Percentiles rank a stretch among this genome's conserved stretches.
Evolutionary conservation across 2,113 vertebrate species (phyloP).

Genomic region (Microcebus tavaratra): DNA sequence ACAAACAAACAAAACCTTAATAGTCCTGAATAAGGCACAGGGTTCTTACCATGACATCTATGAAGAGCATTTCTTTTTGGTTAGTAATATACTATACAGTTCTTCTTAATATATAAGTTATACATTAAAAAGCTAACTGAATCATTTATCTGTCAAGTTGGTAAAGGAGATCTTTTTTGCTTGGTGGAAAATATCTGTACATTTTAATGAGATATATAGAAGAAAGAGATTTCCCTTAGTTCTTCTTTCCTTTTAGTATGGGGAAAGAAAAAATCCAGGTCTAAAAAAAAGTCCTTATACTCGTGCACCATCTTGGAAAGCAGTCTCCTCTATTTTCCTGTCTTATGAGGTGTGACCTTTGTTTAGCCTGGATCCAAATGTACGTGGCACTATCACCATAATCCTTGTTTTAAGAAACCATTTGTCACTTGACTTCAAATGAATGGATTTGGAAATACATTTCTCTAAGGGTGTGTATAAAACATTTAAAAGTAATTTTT

Average conservation of each 20-base stretch:
- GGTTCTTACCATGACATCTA: not conserved
- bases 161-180: not conserved
- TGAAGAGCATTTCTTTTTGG: not conserved
- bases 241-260: not conserved
- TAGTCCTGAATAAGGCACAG: not conserved
- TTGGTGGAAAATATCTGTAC: not conserved
- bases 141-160: not conserved
- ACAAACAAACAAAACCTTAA: not conserved
- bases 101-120: accelerated
- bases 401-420: not conserved
- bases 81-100: accelerated
- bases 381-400: accelerated
- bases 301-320: not conserved
- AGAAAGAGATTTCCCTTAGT: not conserved
- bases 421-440: not conserved
- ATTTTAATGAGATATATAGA: not conserved
- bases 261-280: too few species aligned
- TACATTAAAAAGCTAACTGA: not conserved
- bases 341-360: accelerated
- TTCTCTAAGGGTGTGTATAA: not conserved
- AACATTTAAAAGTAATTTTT: not conserved
- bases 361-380: not conserved
- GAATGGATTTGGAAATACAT: not conserved
- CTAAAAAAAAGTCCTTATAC: not conserved
- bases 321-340: not conserved